phyloP scores from a whole-genome alignment of 2,888 invertebrate genomes.

The Sinotaia quadrata region DNA sequence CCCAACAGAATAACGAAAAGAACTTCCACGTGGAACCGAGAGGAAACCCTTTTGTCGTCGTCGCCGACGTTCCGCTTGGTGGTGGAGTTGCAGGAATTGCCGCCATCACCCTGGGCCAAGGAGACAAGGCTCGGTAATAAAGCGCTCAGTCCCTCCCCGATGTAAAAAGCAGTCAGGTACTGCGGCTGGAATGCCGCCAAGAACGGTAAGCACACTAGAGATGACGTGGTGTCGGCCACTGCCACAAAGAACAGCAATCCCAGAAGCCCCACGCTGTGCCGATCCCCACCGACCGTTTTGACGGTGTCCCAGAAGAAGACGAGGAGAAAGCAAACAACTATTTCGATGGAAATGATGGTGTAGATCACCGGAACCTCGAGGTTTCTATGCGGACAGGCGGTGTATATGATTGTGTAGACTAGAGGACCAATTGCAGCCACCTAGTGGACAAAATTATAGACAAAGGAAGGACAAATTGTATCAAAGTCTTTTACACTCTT shows the following conservation, averaged over 20 bases:
- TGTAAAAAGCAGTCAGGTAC: conserved; percentile 86
- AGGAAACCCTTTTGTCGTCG: conserved; percentile 73
- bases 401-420: conserved; percentile 75
- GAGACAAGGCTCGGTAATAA: conserved; percentile 85
- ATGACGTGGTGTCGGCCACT: conserved; percentile 87
- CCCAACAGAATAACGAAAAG: conserved; percentile 80
- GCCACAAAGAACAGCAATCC: conserved; percentile 80
- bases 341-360: conserved; percentile 72
- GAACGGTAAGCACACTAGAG: conserved; percentile 89
- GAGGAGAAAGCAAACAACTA: conserved; percentile 71
- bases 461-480: too few species aligned
- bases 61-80: conserved; percentile 34
- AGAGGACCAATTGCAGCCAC: conserved; percentile 73
- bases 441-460: too few species aligned
- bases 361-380: conserved; percentile 73
- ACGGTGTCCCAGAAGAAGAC: conserved; percentile 76
- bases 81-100: conserved; percentile 47
- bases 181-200: conserved; percentile 80
- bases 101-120: conserved; percentile 83
- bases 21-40: conserved; percentile 78
- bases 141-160: conserved; percentile 74
- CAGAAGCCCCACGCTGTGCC: conserved; percentile 74
- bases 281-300: conserved; percentile 71
- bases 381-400: conserved; percentile 23
- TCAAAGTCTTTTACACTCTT: too few species aligned